These are phyloP conservation scores for Scrobipalpa atriplicella DNA, from an alignment of 2,888 invertebrate genomes.

Conservation along the genomic window DNA sequence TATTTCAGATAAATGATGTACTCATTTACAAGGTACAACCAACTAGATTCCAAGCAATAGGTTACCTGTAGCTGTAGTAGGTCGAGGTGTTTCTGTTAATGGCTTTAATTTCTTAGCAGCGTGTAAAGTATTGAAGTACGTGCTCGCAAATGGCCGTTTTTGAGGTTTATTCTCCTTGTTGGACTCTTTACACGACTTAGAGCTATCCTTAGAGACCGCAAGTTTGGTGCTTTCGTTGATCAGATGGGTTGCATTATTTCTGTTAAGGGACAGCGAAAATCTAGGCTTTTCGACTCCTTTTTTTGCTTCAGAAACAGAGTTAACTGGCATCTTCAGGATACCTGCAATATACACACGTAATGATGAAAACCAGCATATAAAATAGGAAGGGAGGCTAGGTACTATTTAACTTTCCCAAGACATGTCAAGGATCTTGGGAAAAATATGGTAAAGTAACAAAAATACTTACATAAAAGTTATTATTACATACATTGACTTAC, in stretches of 20 bases:
- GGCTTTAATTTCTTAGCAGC: constrained; percentile 74
- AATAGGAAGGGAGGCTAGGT: constrained; percentile 40
- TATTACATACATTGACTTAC: constrained; percentile 72
- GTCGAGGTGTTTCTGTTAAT: constrained; percentile 56
- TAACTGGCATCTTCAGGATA: constrained; percentile 82
- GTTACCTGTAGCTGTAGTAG: constrained; percentile 52
- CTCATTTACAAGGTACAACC: too few relatives aligned
- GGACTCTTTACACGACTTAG: constrained; percentile 47
- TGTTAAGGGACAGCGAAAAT: constrained; percentile 71
- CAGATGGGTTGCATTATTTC: constrained; percentile 71
- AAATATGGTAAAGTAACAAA: constrained; percentile 33
- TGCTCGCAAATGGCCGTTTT: constrained; percentile 65
- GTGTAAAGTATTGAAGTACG: constrained; percentile 67
- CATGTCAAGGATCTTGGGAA: constrained; percentile 67
- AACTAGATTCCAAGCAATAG: neutral
- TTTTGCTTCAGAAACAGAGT: constrained; percentile 71
- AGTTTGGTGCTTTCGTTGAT: constrained; percentile 62
- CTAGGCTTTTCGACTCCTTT: constrained; percentile 71
- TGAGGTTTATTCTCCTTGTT: constrained; percentile 71
- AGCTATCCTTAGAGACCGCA: constrained; percentile 54
- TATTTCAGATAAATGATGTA: too few relatives aligned
- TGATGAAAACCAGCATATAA: constrained; percentile 22
- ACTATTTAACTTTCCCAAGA: constrained; percentile 60
- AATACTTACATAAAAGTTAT: constrained; percentile 68
- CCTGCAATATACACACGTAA: constrained; percentile 57